Evolutionary conservation across 2,113 vertebrate genomes (phyloP), one percentile per base, ranked within the genome.

Genomic region (Vicugna pacos): DNA sequence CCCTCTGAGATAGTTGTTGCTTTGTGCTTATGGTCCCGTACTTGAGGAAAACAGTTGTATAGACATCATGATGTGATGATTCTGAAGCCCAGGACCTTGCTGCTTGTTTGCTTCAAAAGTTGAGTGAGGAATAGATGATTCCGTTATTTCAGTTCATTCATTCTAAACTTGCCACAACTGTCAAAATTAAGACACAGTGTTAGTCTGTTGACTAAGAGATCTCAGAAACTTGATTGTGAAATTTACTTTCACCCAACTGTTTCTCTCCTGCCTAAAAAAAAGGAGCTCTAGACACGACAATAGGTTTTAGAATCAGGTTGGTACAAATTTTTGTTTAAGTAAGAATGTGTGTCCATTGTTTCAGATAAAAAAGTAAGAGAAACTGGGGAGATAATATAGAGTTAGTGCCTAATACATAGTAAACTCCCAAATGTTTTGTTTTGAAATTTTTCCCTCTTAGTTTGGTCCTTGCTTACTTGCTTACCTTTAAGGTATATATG

Each of bases 311-410:
- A 89, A 9, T 91, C 38, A 85, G 19, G 20, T 62, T 92, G 20
- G 62, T 82, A 28, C 56, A 96, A 32, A n/a, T 46, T 92, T 32
- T 90, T 93, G 16, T 89, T 76, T 69, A 86, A 73, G 20, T 88
- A 58, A 93, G 26, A 86, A 13, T 48, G 16, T 48, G 16, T 77
- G 15, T 79, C 75, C 10, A 16, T 81, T 82, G 35, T 83, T 82
- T 90, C 60, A 91, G 48, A 64, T 72, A 58, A 80, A 32, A 86
- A 8, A 80, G 11, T 93, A 72, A 56, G n/a, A 92, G 75, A 95
- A 86, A 89, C 22, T 77, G 4, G 14, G 19, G n/a, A 82, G 48
- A 80, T 56, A 26, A 11, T 73, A 24, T 8, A n/a, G 52, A 70
- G 20, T 69, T 84, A 92, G 35, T 87, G 13, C 79, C 35, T 91